phyloP scores from a whole-genome alignment of 2,113 vertebrate genomes.

The Neotoma lepida region DNA sequence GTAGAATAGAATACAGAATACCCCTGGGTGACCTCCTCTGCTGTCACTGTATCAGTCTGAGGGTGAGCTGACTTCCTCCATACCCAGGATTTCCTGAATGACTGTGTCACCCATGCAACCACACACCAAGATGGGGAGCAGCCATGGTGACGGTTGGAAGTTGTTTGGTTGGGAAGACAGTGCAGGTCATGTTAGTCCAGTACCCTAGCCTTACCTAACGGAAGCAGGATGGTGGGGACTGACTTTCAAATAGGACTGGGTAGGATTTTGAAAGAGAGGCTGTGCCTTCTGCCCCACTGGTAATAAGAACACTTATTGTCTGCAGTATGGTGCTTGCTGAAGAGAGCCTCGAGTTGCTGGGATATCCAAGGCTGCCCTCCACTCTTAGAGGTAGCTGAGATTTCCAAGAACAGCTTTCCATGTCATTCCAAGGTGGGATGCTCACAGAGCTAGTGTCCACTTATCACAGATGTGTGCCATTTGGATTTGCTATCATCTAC shows the following conservation, averaged over 20 bases:
- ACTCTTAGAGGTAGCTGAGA: too few species aligned
- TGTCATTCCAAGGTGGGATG: too few species aligned
- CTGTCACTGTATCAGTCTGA: too few species aligned
- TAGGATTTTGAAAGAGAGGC: not conserved
- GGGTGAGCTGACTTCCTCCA: not conserved
- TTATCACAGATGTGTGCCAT: not conserved
- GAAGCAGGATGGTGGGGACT: not conserved
- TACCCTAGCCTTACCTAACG: not conserved
- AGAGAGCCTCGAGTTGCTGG: not conserved
- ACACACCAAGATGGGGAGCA: not conserved
- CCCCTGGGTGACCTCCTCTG: fast-evolving
- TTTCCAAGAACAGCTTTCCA: not conserved
- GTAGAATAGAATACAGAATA: not conserved
- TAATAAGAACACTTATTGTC: too few species aligned
- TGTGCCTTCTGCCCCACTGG: not conserved
- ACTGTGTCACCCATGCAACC: not conserved
- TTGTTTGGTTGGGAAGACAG: not conserved
- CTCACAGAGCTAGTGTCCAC: not conserved
- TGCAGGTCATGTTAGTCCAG: not conserved
- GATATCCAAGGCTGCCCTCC: not conserved
- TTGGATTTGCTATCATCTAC: not conserved
- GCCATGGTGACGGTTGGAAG: conserved; percentile 44
- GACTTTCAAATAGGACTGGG: not conserved
- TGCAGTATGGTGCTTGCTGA: not conserved
- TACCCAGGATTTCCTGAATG: not conserved